These are phyloP conservation scores for Scaptomyza polygonia DNA, from an alignment of 2,888 invertebrate genomes.

Conservation along the genomic window DNA sequence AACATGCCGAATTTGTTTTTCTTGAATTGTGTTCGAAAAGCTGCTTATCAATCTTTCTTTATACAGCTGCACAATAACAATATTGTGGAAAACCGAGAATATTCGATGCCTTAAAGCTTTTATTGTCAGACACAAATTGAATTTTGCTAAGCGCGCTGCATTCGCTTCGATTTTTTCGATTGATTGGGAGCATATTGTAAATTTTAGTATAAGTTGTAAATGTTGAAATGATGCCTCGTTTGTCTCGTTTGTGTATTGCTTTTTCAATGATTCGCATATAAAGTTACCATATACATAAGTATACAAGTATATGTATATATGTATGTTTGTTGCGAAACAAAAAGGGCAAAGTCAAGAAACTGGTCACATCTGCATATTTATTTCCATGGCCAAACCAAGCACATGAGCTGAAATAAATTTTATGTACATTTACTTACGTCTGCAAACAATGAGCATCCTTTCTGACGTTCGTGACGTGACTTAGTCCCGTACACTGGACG, in stretches of 20 bases:
- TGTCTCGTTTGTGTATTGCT: constrained; percentile 48
- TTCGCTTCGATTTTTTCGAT: constrained; percentile 63
- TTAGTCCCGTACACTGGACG: constrained; percentile 51
- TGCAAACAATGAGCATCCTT: constrained; percentile 70
- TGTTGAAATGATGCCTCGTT: constrained; percentile 16
- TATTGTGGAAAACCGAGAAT: background rate
- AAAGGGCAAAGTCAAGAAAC: constrained; percentile 64
- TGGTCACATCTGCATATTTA: constrained; percentile 75
- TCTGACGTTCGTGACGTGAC: constrained; percentile 66
- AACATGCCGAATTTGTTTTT: background rate
- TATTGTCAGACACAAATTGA: constrained; percentile 46
- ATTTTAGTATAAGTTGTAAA: background rate
- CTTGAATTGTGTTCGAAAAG: background rate
- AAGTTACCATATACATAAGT: constrained; percentile 48
- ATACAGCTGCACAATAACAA: constrained; percentile 24
- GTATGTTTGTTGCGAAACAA: constrained; percentile 73
- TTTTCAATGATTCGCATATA: constrained; percentile 25
- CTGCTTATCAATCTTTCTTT: constrained; percentile 25
- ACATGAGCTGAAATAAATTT: constrained; percentile 70
- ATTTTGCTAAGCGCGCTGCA: constrained; percentile 62
- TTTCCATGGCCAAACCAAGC: constrained; percentile 52
- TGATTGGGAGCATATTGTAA: constrained; percentile 52
- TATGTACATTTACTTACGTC: constrained; percentile 79
- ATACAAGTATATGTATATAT: constrained; percentile 12
- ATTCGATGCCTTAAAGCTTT: constrained; percentile 41